phyloP scores from a whole-genome alignment of 2,113 vertebrate genomes.

The Myotis brandtii region DNA sequence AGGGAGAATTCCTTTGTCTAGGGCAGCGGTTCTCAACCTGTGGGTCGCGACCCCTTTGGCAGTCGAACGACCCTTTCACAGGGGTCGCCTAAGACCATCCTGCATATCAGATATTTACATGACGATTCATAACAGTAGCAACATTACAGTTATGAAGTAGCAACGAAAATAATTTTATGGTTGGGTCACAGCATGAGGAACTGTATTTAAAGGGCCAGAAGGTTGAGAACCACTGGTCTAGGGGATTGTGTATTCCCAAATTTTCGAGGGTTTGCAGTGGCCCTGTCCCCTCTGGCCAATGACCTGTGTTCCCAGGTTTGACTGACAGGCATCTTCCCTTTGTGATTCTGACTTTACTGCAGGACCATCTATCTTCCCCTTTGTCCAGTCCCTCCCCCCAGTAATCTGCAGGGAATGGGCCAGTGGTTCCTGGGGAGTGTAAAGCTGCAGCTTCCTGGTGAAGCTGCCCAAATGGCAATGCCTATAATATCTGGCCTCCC shows the following conservation, averaged over 20 bases:
- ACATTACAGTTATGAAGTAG: no score
- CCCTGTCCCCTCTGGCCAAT: neutral
- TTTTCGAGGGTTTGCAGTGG: neutral
- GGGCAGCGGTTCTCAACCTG: no score
- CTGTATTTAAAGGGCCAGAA: no score
- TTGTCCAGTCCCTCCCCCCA: neutral
- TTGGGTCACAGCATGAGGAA: no score
- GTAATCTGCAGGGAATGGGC: neutral
- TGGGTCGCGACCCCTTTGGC: no score
- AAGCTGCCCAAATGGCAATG: neutral
- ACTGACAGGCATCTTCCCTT: neutral
- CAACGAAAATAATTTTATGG: no score
- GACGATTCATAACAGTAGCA: no score
- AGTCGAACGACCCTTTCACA: no score
- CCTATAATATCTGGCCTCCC: neutral
- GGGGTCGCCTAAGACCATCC: no score
- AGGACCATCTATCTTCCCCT: neutral
- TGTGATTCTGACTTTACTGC: neutral
- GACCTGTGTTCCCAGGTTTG: neutral
- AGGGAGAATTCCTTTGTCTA: neutral
- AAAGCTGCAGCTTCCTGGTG: neutral
- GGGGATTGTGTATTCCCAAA: neutral
- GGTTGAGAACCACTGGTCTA: neutral
- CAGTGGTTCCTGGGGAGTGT: neutral
- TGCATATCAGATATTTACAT: no score